These are phyloP conservation scores for Mycteria americana DNA, from an alignment of 2,797 vertebrate species.

Conservation along the genomic window DNA sequence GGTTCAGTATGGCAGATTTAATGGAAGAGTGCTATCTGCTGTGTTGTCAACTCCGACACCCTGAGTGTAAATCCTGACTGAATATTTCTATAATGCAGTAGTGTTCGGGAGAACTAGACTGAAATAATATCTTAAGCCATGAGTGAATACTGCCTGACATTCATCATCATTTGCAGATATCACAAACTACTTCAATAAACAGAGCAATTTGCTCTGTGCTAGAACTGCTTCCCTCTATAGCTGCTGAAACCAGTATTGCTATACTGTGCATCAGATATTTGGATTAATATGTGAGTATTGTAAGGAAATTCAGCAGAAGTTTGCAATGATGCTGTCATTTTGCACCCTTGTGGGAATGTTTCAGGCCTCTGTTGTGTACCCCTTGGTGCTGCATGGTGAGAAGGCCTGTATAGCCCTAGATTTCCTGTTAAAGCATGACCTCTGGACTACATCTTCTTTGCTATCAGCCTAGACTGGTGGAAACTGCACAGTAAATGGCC, in stretches of 20 bases:
- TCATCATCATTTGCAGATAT: background rate
- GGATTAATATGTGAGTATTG: background rate
- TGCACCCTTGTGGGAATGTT: background rate
- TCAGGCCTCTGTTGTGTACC: background rate
- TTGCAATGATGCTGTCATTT: background rate
- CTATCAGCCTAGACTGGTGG: background rate
- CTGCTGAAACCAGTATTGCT: accelerated
- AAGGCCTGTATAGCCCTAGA: background rate
- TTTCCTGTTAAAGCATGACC: background rate
- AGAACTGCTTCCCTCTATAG: background rate
- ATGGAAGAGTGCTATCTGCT: background rate
- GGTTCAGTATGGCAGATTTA: background rate
- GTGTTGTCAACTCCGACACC: background rate
- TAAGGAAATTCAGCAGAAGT: background rate
- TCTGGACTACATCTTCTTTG: background rate
- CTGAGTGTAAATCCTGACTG: background rate
- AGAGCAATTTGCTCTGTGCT: background rate
- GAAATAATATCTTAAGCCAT: background rate
- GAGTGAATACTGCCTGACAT: background rate
- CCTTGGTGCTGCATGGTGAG: background rate
- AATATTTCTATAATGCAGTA: background rate
- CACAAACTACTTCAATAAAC: background rate
- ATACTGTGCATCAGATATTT: background rate
- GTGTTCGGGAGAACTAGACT: background rate
- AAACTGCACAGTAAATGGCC: background rate